Evolutionary conservation across 2,797 vertebrate genomes (phyloP).

Genomic region (Sylvia borin): DNA sequence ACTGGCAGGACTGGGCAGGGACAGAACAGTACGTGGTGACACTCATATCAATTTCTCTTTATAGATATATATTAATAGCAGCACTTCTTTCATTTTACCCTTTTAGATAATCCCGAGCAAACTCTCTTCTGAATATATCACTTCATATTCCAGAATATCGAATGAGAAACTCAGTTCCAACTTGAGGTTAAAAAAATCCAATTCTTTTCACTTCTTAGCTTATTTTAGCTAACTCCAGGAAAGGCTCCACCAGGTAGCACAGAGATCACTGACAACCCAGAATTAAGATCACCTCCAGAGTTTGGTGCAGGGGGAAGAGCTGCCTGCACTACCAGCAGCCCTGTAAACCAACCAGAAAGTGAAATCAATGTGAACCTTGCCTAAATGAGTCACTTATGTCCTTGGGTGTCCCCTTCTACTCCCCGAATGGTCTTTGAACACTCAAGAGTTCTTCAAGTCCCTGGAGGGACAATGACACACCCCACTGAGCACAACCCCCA

Average conservation of each 20-base stretch:
- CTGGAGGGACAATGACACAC: conserved; percentile 48
- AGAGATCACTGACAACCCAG: neutral
- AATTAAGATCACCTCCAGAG: neutral
- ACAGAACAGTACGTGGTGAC: neutral
- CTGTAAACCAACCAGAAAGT: conserved; percentile 29
- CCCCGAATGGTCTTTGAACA: conserved; percentile 2
- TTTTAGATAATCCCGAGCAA: neutral
- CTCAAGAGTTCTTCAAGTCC: conserved; percentile 18
- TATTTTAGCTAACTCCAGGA: neutral
- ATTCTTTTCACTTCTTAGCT: neutral
- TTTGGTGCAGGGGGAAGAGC: neutral
- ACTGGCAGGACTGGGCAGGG: neutral
- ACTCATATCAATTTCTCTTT: neutral
- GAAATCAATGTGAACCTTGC: conserved; percentile 18
- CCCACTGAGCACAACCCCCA: conserved; percentile 30
- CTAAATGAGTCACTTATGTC: conserved; percentile 30
- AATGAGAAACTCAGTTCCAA: neutral
- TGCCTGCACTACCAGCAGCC: neutral
- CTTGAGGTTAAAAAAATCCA: neutral
- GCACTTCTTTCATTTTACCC: neutral
- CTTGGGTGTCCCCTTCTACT: neutral
- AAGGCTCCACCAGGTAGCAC: neutral
- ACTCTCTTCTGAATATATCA: neutral
- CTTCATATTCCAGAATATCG: neutral
- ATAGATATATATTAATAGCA: neutral